Evolutionary conservation across 1,140 invertebrate genomes (phyloP).

Genomic region (Maconellicoccus hirsutus): DNA sequence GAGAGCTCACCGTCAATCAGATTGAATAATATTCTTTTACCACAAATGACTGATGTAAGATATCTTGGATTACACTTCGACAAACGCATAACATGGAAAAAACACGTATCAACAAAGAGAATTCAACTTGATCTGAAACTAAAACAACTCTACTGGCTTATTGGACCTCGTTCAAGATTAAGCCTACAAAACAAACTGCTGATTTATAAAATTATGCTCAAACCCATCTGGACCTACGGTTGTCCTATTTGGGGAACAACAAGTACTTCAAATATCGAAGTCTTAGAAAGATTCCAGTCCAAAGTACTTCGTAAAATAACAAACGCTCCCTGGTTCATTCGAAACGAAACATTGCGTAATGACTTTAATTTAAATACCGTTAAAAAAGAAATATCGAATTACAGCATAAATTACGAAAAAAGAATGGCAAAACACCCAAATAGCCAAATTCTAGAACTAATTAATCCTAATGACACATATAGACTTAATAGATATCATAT

Average conservation of each 20-base stretch:
- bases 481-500: neutral
- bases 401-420: neutral
- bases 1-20: neutral
- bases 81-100: slow-evolving; percentile 17
- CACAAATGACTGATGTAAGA: neutral
- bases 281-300: slow-evolving; percentile 28
- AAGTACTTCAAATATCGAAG: slow-evolving; percentile 30
- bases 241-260: slow-evolving; percentile 33
- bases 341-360: neutral
- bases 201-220: slow-evolving; percentile 32
- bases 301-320: neutral
- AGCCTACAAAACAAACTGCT: slow-evolving; percentile 31
- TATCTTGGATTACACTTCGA: slow-evolving; percentile 26
- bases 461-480: neutral
- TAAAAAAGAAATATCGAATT: neutral
- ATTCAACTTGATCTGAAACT: slow-evolving; percentile 23
- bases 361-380: neutral
- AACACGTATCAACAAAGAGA: slow-evolving; percentile 19
- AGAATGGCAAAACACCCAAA: neutral
- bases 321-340: neutral
- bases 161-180: slow-evolving; percentile 27
- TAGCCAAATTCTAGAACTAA: neutral
- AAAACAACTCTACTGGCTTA: slow-evolving; percentile 29
- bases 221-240: slow-evolving; percentile 33
- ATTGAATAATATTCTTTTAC: neutral